Conservation (phyloP, 2,888 invertebrate species). For the Dynastes maya region DNA sequence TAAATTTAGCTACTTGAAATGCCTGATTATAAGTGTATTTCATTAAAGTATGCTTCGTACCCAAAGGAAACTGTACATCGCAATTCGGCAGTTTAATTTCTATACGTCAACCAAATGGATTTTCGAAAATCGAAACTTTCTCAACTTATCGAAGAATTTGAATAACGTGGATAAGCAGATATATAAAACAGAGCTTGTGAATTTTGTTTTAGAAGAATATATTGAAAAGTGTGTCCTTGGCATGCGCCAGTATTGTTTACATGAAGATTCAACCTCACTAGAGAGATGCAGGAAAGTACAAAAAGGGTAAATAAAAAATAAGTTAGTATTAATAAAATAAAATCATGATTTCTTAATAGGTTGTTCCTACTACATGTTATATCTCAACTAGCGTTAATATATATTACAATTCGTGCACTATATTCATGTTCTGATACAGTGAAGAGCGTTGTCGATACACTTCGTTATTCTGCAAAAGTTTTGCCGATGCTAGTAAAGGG, state of each 20-base stretch:
- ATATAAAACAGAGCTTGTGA: background rate
- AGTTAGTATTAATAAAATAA: background rate
- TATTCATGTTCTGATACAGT: background rate
- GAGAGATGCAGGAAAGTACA: background rate
- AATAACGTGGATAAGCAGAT: background rate
- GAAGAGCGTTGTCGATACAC: background rate
- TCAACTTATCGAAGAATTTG: background rate
- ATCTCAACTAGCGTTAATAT: background rate
- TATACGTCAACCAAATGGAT: background rate
- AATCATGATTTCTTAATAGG: background rate
- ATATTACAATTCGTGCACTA: background rate
- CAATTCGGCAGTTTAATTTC: background rate
- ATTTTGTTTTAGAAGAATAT: background rate
- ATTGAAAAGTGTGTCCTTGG: background rate
- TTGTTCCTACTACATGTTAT: background rate
- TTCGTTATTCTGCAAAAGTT: background rate
- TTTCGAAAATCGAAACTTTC: background rate
- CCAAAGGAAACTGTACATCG: background rate
- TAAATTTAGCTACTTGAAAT: background rate
- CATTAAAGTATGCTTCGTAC: background rate
- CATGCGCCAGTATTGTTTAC: background rate
- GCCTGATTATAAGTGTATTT: background rate
- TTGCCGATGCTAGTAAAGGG: background rate
- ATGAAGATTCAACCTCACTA: background rate
- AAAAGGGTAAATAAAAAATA: background rate